A percentile compares a stretch with the other conserved stretches of the same genome.
These are phyloP conservation scores for Agrotis ipsilon DNA, from an alignment of 2,888 invertebrate species.

Conservation along the genomic window DNA sequence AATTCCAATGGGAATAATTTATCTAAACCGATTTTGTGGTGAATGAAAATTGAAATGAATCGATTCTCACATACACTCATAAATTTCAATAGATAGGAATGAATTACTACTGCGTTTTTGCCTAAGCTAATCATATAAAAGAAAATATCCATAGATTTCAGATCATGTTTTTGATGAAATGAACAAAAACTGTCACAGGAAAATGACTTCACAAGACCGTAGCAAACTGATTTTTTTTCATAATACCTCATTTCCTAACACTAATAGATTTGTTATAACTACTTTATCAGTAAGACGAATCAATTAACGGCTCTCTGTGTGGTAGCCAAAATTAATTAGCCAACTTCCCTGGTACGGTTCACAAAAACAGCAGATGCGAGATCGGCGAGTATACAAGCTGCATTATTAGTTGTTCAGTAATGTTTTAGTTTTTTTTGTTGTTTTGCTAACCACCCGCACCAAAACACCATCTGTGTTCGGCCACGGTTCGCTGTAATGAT, in stretches of 20 bases:
- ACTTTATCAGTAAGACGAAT: slow-evolving; percentile 84
- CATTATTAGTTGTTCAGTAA: slow-evolving; percentile 86
- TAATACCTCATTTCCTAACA: slow-evolving; percentile 67
- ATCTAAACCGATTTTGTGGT: slow-evolving; percentile 2
- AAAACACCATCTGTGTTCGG: slow-evolving; percentile 87
- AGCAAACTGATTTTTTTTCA: slow-evolving; percentile 44
- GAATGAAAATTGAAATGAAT: slow-evolving; percentile 22
- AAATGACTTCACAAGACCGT: slow-evolving; percentile 6
- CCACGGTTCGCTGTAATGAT: slow-evolving; percentile 74
- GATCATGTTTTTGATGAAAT: neutral
- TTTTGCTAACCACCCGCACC: slow-evolving; percentile 83
- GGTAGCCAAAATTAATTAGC: slow-evolving; percentile 87
- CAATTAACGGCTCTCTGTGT: slow-evolving; percentile 83
- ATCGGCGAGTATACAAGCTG: slow-evolving; percentile 79
- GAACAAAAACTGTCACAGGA: neutral
- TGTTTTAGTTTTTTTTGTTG: slow-evolving; percentile 80
- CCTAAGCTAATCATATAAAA: neutral
- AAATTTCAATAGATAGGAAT: slow-evolving; percentile 16
- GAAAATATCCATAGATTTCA: neutral
- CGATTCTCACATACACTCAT: slow-evolving; percentile 10
- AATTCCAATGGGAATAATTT: slow-evolving; percentile 15
- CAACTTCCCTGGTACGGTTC: slow-evolving; percentile 80
- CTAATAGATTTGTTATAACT: slow-evolving; percentile 77
- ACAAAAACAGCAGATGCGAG: slow-evolving; percentile 89
- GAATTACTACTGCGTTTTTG: neutral